Evolutionary conservation across 2,888 invertebrate species (phyloP), one percentile per base, ranked within the genome.

Genomic region (Neuroscelio doddi): DNA sequence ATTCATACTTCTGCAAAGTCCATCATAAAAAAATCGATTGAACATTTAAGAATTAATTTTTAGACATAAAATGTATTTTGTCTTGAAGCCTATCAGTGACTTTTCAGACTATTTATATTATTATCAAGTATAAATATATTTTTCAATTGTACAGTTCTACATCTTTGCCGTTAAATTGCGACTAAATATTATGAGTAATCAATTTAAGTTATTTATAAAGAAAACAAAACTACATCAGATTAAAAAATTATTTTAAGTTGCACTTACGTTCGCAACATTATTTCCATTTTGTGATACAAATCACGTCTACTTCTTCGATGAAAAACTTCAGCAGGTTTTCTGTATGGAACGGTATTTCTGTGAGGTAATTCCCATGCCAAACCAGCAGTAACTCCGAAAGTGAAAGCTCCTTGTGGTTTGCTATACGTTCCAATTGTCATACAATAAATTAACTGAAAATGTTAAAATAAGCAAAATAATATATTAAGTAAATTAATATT

Each of bases 361-460:
- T 91, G 90, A 0, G 93, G 93, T 36, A 93, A 80, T 75, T 92
- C 90, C 88, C 90, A 93, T 1, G 93, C 93, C 72, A 93, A 82
- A 0, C 93, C 92, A 0, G 92, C 91, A 0, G 93, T 93, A 44
- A 90, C 87, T 0, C 93, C 93, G 73, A 90, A 86, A 7, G 91
- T 87, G 64, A 92, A 88, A 41, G 89, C 88, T 59, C 88, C 88
- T 0, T 87, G 86, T 1, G 90, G 89, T 0, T 82, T 69, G 1
- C 86, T 77, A 49, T 88, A 77, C 30, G 87, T 86, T 0, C 88
- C 88, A 65, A 88, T 87, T 0, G 91, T 90, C 47, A 86, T 74
- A 77, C 91, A 91, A 76, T 90, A 91, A 65, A 91, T 89, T 88
- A 84, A 57, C 84, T 84, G 68, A 3, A 45, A 45, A 17, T 49